Evolutionary conservation across 2,888 invertebrate genomes (phyloP), one percentile per base, ranked within the genome.

Genomic region (Catocala sponsa): DNA sequence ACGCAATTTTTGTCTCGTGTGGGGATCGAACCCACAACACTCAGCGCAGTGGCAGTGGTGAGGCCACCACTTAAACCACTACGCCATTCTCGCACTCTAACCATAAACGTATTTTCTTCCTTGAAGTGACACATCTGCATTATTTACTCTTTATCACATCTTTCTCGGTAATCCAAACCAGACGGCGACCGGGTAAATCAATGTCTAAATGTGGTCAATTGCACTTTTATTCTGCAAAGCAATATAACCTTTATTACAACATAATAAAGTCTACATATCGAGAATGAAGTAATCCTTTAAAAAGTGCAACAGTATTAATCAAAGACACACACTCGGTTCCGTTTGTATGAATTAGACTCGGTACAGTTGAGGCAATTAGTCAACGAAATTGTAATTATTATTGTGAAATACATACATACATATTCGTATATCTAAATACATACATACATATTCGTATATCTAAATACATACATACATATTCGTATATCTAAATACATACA

Each of bases 221-320:
- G 62, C 66, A 59, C 52, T 48, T 15, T 41, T 6, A 12, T 25
- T 15, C 0, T 9, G 10, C 7, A 25, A 55, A 5, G n/a, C 12
- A 68, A 53, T 50, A 59, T 57, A 10, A 50, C 12, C 62, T 42
- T 43, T 69, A 67, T 50, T 10, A 4, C 53, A 33, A 68, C 0
- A 4, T 2, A 4, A 12, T 71, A 69, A 55, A 49, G 51, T 58
- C 11, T 1, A 59, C 11, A 52, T 1, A 47, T 15, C 11, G 13
- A 4, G 32, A 50, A 15, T 54, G 0, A 25, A n/a, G 50, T 35
- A 44, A 53, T 53, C 12, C 46, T 47, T 62, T 68, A 49, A 65
- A 68, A 68, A 70, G 64, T 70, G 72, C 76, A 66, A 67, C 33
- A 55, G 56, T 65, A 74, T 74, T 73, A 72, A 79, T 79, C 72